Percentiles rank a stretch among this genome's conserved stretches.
Evolutionary conservation across 2,797 vertebrate genomes (phyloP).

Genomic region (Falco cherrug): DNA sequence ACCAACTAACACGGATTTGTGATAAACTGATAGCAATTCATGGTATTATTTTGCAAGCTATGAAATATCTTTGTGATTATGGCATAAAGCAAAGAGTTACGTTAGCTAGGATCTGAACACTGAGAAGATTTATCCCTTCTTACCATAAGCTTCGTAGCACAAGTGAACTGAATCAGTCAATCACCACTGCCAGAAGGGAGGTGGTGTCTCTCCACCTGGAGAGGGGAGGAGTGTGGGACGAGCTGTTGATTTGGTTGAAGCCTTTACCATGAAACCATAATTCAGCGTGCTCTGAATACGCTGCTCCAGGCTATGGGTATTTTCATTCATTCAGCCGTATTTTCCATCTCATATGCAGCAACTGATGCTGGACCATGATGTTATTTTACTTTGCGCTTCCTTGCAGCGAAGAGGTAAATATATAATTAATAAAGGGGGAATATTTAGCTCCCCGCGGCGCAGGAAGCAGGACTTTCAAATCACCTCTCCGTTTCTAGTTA

Average conservation of each 20-base stretch:
- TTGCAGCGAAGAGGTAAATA: not conserved
- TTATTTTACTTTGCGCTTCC: not conserved
- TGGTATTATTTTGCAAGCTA: not conserved
- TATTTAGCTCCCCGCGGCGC: not conserved
- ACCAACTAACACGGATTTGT: not conserved
- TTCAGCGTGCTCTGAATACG: accelerated
- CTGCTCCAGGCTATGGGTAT: not conserved
- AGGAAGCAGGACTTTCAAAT: not conserved
- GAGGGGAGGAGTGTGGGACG: not conserved
- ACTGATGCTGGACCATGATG: not conserved
- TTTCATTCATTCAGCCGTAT: not conserved
- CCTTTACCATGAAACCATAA: not conserved
- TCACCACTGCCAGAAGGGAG: not conserved
- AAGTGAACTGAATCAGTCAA: not conserved
- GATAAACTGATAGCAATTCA: not conserved
- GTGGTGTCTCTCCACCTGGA: not conserved
- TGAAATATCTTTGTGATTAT: not conserved
- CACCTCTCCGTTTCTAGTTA: not conserved
- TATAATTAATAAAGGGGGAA: not conserved
- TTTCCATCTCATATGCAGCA: not conserved
- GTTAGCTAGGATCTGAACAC: not conserved
- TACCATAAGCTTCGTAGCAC: not conserved
- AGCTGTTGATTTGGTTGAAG: not conserved
- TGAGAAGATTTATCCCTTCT: not conserved
- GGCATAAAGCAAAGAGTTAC: not conserved